Conservation (phyloP, 2,113 vertebrate genomes). For the Pelodiscus sinensis region DNA sequence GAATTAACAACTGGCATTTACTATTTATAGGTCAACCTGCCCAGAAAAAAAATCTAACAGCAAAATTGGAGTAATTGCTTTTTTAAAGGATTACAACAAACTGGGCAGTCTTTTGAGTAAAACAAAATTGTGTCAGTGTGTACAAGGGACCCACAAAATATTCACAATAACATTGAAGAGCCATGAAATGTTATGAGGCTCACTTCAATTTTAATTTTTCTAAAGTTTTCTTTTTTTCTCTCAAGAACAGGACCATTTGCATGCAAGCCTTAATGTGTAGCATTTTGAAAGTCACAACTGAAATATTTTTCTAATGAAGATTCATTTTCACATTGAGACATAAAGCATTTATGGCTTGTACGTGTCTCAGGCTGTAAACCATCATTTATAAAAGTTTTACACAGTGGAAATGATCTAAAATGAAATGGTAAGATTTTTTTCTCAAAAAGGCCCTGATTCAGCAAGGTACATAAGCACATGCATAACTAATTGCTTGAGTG, state of each 20-base stretch:
- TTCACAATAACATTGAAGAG: neutral
- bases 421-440: neutral
- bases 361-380: neutral
- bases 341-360: neutral
- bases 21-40: constrained; percentile 54
- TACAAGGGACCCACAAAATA: constrained; percentile 30
- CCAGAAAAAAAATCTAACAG: constrained; percentile 60
- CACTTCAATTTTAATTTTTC: neutral
- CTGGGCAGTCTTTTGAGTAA: constrained; percentile 40
- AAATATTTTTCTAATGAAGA: neutral
- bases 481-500: fast-evolving
- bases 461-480: fast-evolving
- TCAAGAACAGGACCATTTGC: neutral
- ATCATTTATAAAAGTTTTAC: neutral
- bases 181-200: neutral
- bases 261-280: neutral
- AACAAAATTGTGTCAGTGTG: constrained; percentile 41
- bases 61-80: constrained; percentile 53
- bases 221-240: neutral
- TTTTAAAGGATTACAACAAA: constrained; percentile 36
- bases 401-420: fast-evolving
- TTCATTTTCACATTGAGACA: neutral
- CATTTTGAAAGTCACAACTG: neutral
- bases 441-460: fast-evolving
- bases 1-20: constrained; percentile 66